These are phyloP conservation scores for Myocastor coypus DNA, from an alignment of 2,113 vertebrate genomes.

Conservation along the genomic window DNA sequence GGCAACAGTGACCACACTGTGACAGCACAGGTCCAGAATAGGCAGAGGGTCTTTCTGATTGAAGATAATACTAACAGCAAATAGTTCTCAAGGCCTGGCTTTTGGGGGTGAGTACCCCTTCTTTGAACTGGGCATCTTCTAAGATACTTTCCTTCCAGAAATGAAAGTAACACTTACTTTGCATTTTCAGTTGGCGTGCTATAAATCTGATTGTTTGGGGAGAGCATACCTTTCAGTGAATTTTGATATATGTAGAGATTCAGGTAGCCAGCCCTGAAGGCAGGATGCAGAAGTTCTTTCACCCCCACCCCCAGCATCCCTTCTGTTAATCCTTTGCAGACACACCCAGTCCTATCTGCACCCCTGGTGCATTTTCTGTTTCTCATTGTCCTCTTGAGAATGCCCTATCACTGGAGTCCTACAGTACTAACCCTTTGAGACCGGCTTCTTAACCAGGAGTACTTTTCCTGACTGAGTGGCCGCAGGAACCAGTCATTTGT, in stretches of 20 bases:
- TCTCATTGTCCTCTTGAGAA: not conserved
- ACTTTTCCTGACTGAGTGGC: too few species aligned
- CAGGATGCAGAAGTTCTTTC: not conserved
- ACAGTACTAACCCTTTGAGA: not conserved
- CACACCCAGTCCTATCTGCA: not conserved
- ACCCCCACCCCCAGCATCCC: not conserved
- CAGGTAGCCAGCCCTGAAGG: not conserved
- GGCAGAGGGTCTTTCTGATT: not conserved
- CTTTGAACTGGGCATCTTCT: not conserved
- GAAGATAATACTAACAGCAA: not conserved
- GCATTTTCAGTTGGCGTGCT: not conserved
- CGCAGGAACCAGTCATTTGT: fast-evolving
- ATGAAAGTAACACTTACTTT: not conserved
- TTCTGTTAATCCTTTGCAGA: not conserved
- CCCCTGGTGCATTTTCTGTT: not conserved
- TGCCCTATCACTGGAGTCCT: not conserved
- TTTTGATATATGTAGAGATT: not conserved
- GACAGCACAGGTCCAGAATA: not conserved
- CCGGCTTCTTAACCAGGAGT: not conserved
- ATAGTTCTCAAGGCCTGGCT: not conserved
- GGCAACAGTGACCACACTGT: not conserved
- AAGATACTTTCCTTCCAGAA: not conserved
- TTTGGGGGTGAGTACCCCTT: not conserved
- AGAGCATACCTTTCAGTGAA: not conserved
- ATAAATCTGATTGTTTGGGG: not conserved